These are phyloP conservation scores for Hippocampus abdominalis DNA, from an alignment of 2,113 vertebrate species.

Conservation along the genomic window DNA sequence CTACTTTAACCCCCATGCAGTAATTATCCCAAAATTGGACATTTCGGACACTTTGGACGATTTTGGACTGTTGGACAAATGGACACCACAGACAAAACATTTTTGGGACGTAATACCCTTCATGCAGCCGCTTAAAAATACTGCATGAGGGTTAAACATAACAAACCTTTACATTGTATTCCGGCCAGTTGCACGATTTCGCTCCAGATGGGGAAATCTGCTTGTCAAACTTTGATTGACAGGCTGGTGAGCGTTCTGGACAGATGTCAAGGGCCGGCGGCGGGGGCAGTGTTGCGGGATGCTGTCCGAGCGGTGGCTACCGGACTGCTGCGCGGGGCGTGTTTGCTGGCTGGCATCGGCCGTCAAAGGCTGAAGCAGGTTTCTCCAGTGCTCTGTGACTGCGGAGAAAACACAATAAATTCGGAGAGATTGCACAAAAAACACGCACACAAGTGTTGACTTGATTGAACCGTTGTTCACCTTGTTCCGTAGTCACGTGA, in stretches of 20 bases:
- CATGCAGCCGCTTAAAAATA: too few species aligned
- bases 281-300: neutral
- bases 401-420: neutral
- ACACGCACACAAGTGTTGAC: neutral
- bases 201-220: constrained; percentile 15
- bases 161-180: neutral
- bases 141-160: too few species aligned
- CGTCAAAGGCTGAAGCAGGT: constrained; percentile 28
- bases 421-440: neutral
- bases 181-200: neutral
- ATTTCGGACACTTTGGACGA: too few species aligned
- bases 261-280: constrained; percentile 35
- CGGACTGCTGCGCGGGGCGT: constrained; percentile 15
- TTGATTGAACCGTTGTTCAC: neutral
- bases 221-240: constrained; percentile 53
- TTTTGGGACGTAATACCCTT: too few species aligned
- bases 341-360: constrained; percentile 56
- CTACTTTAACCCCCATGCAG: too few species aligned
- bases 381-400: neutral
- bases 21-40: too few species aligned
- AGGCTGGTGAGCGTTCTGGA: constrained; percentile 56
- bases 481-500: neutral
- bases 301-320: constrained; percentile 8
- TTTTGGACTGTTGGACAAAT: too few species aligned
- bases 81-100: too few species aligned